phyloP scores from a whole-genome alignment of 2,888 invertebrate genomes.

The Tachina fera region DNA sequence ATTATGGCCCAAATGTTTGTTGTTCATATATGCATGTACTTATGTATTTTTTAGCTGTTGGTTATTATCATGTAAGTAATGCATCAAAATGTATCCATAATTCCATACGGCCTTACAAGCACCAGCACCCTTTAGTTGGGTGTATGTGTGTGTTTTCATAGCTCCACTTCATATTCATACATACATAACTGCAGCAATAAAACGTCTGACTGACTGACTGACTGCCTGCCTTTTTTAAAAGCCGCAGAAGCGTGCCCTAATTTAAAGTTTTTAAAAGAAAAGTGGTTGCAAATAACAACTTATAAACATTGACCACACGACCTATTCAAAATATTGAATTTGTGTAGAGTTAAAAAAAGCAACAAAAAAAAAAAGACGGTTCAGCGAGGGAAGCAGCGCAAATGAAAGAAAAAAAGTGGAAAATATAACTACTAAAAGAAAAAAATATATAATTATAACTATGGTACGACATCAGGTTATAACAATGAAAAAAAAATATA shows the following conservation, averaged over 20 bases:
- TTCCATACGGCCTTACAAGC: conserved; percentile 4
- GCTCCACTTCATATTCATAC: conserved; percentile 23
- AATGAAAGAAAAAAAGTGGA: background rate
- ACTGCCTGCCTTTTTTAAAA: conserved; percentile 54
- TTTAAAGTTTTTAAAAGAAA: conserved; percentile 76
- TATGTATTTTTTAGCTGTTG: conserved; percentile 57
- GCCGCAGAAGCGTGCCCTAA: conserved; percentile 80
- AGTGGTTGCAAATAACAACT: conserved; percentile 75
- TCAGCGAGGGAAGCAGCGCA: conserved; percentile 44
- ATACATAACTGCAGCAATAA: conserved; percentile 55
- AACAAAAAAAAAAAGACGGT: conserved; percentile 5
- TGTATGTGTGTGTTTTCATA: background rate
- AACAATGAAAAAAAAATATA: conserved; percentile 22
- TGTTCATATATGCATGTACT: conserved; percentile 13
- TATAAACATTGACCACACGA: conserved; percentile 70
- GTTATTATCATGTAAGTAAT: conserved; percentile 69
- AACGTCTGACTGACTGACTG: conserved; percentile 37
- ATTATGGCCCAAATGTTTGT: conserved; percentile 60
- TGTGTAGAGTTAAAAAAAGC: background rate
- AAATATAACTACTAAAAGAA: background rate
- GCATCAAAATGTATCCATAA: conserved; percentile 57
- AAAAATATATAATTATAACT: conserved; percentile 63
- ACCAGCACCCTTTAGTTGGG: background rate
- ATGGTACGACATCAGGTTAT: conserved; percentile 64
- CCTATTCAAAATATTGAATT: conserved; percentile 58